These are phyloP conservation scores for Uloborus diversus DNA, from an alignment of 1,140 invertebrate species.

Conservation along the genomic window DNA sequence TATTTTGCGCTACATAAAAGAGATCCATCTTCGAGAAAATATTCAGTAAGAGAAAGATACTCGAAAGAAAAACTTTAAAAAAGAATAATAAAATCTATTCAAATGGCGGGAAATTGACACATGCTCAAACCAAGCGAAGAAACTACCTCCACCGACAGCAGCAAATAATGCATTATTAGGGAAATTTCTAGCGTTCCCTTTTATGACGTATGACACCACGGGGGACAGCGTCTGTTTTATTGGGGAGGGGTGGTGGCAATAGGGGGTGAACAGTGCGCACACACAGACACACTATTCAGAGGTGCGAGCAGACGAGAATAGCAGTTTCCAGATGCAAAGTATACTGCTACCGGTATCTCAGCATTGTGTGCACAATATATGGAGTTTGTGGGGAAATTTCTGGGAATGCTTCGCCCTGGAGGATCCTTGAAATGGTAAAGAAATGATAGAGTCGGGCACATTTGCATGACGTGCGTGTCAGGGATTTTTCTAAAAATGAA, in stretches of 20 bases:
- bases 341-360: background rate
- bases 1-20: too few relatives aligned
- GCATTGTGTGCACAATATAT: slow-evolving; percentile 22
- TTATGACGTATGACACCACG: slow-evolving; percentile 1
- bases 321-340: slow-evolving; percentile 7
- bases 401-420: too few relatives aligned
- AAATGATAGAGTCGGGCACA: slow-evolving; percentile 15
- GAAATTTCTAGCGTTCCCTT: background rate
- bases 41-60: too few relatives aligned
- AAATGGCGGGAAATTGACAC: too few relatives aligned
- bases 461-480: too few relatives aligned
- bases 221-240: too few relatives aligned
- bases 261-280: background rate
- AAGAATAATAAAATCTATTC: too few relatives aligned
- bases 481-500: too few relatives aligned
- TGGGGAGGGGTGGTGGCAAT: background rate
- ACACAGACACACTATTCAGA: background rate
- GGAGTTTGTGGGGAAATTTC: slow-evolving; percentile 24
- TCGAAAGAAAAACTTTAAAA: too few relatives aligned
- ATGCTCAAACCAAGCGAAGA: too few relatives aligned
- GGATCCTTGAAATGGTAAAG: background rate
- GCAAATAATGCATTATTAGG: slow-evolving; percentile 30
- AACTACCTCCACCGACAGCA: background rate
- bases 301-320: background rate
- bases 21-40: too few relatives aligned